Percentiles rank a stretch among this genome's conserved stretches.
Evolutionary conservation across 2,888 invertebrate genomes (phyloP).

Genomic region (Lasioglossum villosulum): DNA sequence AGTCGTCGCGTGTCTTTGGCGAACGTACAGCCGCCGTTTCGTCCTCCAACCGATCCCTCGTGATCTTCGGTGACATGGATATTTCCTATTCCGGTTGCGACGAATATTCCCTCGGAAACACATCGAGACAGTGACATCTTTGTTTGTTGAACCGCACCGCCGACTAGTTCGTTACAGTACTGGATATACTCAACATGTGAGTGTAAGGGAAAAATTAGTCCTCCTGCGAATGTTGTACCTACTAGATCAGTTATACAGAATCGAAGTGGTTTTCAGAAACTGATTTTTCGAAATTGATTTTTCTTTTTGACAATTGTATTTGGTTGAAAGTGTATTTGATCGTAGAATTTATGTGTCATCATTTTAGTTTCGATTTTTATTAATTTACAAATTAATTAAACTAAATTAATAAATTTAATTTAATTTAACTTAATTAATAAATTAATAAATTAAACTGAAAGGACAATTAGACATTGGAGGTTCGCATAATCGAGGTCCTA

Average conservation of each 20-base stretch:
- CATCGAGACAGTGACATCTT: slow-evolving; percentile 28
- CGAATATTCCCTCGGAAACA: slow-evolving; percentile 13
- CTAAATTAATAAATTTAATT: too few relatives aligned
- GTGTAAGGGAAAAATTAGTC: slow-evolving; percentile 29
- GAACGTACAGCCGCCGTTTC: slow-evolving; percentile 49
- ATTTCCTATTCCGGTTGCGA: slow-evolving; percentile 10
- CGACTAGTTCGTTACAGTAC: neutral
- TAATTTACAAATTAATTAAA: too few relatives aligned
- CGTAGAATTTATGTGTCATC: too few relatives aligned
- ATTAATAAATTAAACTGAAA: too few relatives aligned
- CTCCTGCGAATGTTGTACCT: neutral
- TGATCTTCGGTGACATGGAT: slow-evolving; percentile 43
- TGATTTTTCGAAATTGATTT: too few relatives aligned
- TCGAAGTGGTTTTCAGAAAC: too few relatives aligned
- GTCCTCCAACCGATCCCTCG: slow-evolving; percentile 47
- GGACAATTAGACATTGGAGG: too few relatives aligned
- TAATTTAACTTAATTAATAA: too few relatives aligned
- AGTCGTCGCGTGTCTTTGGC: slow-evolving; percentile 71
- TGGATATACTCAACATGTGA: slow-evolving; percentile 49
- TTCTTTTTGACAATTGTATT: too few relatives aligned
- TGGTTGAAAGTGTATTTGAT: too few relatives aligned
- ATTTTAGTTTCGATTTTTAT: too few relatives aligned
- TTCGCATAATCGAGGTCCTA: too few relatives aligned
- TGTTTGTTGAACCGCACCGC: neutral
- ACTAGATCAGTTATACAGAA: neutral